Conservation (phyloP, 2,888 invertebrate genomes). For the Oligia latruncula region DNA sequence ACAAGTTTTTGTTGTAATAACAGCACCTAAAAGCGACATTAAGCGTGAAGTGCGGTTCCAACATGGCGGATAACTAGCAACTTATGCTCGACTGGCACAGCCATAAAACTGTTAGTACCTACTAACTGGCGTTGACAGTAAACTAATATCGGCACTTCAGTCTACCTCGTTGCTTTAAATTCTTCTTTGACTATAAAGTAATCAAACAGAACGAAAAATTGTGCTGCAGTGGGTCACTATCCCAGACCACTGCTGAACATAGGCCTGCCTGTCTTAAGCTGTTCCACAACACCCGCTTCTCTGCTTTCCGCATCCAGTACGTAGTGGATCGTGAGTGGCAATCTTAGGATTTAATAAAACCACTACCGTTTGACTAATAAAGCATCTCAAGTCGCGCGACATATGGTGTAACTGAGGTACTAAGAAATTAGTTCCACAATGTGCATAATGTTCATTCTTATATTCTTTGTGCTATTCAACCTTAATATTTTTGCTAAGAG, state of each 20-base stretch:
- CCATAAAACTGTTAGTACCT: constrained; percentile 30
- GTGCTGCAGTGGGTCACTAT: neutral
- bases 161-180: constrained; percentile 4
- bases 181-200: constrained; percentile 13
- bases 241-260: neutral
- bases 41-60: constrained; percentile 34
- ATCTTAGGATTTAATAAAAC: neutral
- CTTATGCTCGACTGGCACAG: constrained; percentile 23
- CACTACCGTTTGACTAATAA: neutral
- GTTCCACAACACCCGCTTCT: neutral
- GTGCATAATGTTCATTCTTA: too few species aligned
- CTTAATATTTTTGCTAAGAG: neutral
- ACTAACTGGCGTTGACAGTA: neutral
- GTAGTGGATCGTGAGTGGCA: neutral
- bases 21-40: constrained; percentile 17
- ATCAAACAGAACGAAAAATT: neutral
- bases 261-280: neutral
- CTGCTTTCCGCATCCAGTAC: neutral
- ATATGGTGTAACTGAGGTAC: neutral
- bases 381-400: neutral
- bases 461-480: neutral
- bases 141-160: constrained; percentile 24
- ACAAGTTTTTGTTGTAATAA: constrained; percentile 1
- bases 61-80: constrained; percentile 29
- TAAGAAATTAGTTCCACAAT: too few species aligned